Percentiles rank a stretch among this genome's conserved stretches.
These are phyloP conservation scores for Ceyx erithaca DNA, from an alignment of 2,797 vertebrate genomes.

Conservation along the genomic window DNA sequence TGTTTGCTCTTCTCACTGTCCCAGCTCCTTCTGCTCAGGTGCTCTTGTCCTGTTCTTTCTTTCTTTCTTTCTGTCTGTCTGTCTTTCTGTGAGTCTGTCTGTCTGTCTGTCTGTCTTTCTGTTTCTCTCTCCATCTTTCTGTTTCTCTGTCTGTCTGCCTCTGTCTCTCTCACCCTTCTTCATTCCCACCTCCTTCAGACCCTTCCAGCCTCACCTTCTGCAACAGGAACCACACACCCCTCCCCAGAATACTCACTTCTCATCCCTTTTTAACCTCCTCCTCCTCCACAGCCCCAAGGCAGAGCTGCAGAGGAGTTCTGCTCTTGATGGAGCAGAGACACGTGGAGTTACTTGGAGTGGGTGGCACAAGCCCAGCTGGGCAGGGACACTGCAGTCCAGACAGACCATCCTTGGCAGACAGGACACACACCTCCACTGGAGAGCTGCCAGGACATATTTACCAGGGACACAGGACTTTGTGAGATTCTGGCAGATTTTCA, in stretches of 20 bases:
- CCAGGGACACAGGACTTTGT: background rate
- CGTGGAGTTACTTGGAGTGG: background rate
- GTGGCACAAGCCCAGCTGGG: background rate
- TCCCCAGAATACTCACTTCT: background rate
- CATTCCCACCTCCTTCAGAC: background rate
- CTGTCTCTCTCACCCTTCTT: background rate
- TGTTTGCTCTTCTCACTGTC: background rate
- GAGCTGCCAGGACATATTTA: background rate
- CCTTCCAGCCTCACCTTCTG: background rate
- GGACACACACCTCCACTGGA: background rate
- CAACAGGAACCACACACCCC: background rate
- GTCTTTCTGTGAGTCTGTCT: too few relatives aligned
- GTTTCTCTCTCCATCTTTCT: too few relatives aligned
- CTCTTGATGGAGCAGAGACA: background rate
- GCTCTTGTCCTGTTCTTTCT: background rate
- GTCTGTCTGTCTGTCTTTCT: too few relatives aligned
- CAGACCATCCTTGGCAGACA: constrained; percentile 8
- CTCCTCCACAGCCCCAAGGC: background rate
- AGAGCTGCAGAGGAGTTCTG: background rate
- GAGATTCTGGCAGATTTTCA: background rate
- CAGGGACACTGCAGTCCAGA: background rate
- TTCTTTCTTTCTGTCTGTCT: too few relatives aligned
- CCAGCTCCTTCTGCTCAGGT: background rate
- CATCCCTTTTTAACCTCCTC: background rate
- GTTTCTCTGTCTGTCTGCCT: too few relatives aligned